A percentile compares a stretch with the other conserved stretches of the same genome.
Evolutionary conservation across 2,888 invertebrate species (phyloP).

Genomic region (Leptinotarsa juncta): DNA sequence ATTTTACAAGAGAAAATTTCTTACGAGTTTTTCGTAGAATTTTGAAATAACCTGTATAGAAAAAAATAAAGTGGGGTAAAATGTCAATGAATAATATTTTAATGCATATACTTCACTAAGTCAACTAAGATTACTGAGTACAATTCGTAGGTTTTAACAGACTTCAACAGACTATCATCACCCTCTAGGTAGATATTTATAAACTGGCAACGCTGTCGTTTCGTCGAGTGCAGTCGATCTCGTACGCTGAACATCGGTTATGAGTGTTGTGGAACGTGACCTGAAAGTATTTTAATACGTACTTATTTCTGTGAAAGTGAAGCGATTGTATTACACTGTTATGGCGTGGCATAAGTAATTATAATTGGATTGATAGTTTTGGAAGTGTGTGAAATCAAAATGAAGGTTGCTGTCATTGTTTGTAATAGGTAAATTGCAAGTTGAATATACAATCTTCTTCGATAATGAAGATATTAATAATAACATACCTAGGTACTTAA

Average conservation of each 20-base stretch:
- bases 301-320: background rate
- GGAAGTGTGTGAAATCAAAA: background rate
- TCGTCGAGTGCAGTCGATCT: background rate
- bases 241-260: background rate
- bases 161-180: no score
- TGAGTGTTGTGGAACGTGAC: background rate
- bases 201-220: background rate
- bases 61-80: no score
- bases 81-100: no score
- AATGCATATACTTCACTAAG: no score
- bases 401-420: background rate
- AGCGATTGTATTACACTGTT: background rate
- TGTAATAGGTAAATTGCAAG: background rate
- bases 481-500: no score
- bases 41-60: no score
- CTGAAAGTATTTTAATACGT: constrained; percentile 7
- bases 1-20: no score
- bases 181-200: background rate
- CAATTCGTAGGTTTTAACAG: no score
- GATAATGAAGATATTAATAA: no score
- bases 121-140: no score
- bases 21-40: no score
- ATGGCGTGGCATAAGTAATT: background rate
- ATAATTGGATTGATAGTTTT: background rate
- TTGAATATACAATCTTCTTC: background rate